A percentile compares a stretch with the other conserved stretches of the same genome.
Evolutionary conservation across 2,113 vertebrate species (phyloP).

Genomic region (Casuarius casuarius): DNA sequence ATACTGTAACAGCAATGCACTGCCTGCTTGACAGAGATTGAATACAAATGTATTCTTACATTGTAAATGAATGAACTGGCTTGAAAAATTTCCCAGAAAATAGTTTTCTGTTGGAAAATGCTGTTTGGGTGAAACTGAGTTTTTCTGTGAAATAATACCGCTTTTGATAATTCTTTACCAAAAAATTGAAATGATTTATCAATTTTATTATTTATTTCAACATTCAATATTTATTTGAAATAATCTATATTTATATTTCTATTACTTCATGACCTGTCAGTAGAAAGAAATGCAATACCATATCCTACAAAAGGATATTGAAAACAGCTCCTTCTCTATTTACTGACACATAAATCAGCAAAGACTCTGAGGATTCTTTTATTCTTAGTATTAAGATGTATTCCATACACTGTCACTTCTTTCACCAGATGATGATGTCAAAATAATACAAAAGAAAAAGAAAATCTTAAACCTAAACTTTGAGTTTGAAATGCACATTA

Average conservation of each 20-base stretch:
- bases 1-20: neutral
- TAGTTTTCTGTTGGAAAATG: neutral
- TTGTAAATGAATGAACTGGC: neutral
- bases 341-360: constrained; percentile 2
- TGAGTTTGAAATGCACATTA: constrained; percentile 4
- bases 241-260: neutral
- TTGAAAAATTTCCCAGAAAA: constrained; percentile 20
- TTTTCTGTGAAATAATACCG: neutral
- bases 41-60: neutral
- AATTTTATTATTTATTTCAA: constrained; percentile 5
- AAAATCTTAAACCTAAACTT: constrained; percentile 40
- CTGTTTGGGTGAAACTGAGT: neutral
- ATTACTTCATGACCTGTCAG: neutral
- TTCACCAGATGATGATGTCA: neutral
- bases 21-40: neutral
- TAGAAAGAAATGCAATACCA: neutral
- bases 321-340: neutral
- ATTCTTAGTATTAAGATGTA: constrained; percentile 11
- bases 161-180: neutral
- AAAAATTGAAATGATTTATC: neutral
- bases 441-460: constrained; percentile 24
- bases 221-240: constrained; percentile 28
- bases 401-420: neutral
- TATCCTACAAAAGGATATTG: neutral
- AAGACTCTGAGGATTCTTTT: constrained; percentile 33